A percentile compares a stretch with the other conserved stretches of the same genome.
phyloP scores from a whole-genome alignment of 2,113 vertebrate species.

The Rattus rattus region DNA sequence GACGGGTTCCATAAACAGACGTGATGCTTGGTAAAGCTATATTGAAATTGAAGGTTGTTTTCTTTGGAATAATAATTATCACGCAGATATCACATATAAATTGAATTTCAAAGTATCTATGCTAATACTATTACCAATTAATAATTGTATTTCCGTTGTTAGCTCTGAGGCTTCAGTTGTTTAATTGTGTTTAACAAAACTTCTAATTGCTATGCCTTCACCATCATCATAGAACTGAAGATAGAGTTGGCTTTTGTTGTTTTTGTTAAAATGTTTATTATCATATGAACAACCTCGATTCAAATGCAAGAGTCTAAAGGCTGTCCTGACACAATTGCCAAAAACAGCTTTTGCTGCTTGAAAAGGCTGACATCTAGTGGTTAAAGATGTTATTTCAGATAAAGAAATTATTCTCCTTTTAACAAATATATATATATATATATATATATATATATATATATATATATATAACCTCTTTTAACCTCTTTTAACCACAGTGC shows the following conservation, averaged over 20 bases:
- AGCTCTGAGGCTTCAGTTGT: constrained; percentile 54
- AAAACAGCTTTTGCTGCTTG: constrained; percentile 74
- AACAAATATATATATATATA: background rate
- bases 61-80: background rate
- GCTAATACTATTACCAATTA: constrained; percentile 53
- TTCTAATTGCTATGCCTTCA: constrained; percentile 52
- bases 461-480: too few species aligned
- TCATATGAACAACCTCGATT: constrained; percentile 83
- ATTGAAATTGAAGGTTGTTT: background rate
- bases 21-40: background rate
- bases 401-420: background rate
- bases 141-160: constrained; percentile 59
- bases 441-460: background rate
- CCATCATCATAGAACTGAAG: background rate
- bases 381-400: constrained; percentile 71
- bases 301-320: constrained; percentile 81
- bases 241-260: constrained; percentile 2
- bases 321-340: background rate
- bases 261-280: constrained; percentile 82
- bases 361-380: constrained; percentile 89
- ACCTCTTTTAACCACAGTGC: background rate
- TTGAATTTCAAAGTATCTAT: background rate
- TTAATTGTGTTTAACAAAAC: constrained; percentile 51
- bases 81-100: background rate
- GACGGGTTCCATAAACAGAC: background rate